A percentile compares a stretch with the other conserved stretches of the same genome.
Evolutionary conservation across 2,797 vertebrate species (phyloP).

Genomic region (Streptopelia turtur): DNA sequence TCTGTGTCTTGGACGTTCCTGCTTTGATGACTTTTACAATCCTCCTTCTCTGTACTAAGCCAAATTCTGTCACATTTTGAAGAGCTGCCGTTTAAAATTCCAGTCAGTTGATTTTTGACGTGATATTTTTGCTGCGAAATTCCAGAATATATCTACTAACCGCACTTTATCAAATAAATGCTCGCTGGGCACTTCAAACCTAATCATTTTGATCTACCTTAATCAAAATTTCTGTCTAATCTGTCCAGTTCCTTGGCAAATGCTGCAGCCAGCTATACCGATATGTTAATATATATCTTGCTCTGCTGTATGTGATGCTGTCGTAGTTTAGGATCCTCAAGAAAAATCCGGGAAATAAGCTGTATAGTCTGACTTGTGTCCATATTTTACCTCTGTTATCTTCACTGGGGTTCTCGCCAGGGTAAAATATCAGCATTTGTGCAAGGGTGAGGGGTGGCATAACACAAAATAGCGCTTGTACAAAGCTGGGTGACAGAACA

Average conservation of each 20-base stretch:
- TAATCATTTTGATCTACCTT: background rate
- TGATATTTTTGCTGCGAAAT: slow-evolving; percentile 10
- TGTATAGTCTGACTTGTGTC: background rate
- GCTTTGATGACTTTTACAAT: background rate
- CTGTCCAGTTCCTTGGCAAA: background rate
- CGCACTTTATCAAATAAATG: background rate
- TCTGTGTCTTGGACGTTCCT: background rate
- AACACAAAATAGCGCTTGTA: background rate
- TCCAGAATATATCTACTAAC: background rate
- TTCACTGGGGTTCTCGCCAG: background rate
- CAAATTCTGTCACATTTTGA: background rate
- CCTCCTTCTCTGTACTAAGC: background rate
- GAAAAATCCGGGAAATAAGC: background rate
- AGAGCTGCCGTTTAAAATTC: slow-evolving; percentile 10
- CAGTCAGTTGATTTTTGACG: background rate
- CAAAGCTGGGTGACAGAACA: background rate
- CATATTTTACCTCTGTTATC: background rate
- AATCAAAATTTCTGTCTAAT: background rate
- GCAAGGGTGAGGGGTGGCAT: background rate
- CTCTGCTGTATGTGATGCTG: background rate
- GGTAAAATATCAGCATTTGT: background rate
- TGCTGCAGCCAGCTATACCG: background rate
- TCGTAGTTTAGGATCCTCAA: background rate
- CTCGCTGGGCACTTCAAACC: background rate
- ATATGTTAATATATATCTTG: background rate